Percentiles rank a stretch among this genome's conserved stretches.
Evolutionary conservation across 1,140 invertebrate genomes (phyloP).

Genomic region (Anadara kagoshimensis): DNA sequence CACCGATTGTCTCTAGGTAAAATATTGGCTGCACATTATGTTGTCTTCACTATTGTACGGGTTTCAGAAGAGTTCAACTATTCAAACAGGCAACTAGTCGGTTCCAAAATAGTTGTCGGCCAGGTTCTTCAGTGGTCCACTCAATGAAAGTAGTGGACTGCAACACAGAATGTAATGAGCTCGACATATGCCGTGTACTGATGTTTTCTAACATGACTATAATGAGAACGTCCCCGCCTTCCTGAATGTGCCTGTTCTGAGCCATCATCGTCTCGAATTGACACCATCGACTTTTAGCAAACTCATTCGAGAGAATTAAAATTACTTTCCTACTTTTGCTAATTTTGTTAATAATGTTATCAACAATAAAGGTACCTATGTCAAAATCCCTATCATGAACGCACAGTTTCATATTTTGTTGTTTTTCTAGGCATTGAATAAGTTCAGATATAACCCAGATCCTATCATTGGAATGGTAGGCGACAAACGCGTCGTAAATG

Average conservation of each 20-base stretch:
- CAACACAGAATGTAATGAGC: conserved; percentile 14
- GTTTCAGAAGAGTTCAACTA: too few relatives aligned
- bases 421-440: not conserved
- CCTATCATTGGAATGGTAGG: not conserved
- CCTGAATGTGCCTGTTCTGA: conserved; percentile 51
- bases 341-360: conserved; percentile 77
- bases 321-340: conserved; percentile 77
- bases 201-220: conserved; percentile 21
- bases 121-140: too few relatives aligned
- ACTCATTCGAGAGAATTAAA: too few relatives aligned
- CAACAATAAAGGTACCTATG: conserved; percentile 81
- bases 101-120: too few relatives aligned
- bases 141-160: too few relatives aligned
- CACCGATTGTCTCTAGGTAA: too few relatives aligned
- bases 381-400: conserved; percentile 93
- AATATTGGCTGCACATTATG: too few relatives aligned
- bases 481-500: conserved; percentile 12
- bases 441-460: too few relatives aligned
- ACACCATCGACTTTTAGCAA: too few relatives aligned
- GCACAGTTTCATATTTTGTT: conserved; percentile 80
- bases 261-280: too few relatives aligned
- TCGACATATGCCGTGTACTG: conserved; percentile 14
- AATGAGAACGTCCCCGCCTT: conserved; percentile 5
- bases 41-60: too few relatives aligned
- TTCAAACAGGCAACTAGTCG: too few relatives aligned